Conservation (phyloP, 1,140 invertebrate genomes). For the Drosophila nannoptera region DNA sequence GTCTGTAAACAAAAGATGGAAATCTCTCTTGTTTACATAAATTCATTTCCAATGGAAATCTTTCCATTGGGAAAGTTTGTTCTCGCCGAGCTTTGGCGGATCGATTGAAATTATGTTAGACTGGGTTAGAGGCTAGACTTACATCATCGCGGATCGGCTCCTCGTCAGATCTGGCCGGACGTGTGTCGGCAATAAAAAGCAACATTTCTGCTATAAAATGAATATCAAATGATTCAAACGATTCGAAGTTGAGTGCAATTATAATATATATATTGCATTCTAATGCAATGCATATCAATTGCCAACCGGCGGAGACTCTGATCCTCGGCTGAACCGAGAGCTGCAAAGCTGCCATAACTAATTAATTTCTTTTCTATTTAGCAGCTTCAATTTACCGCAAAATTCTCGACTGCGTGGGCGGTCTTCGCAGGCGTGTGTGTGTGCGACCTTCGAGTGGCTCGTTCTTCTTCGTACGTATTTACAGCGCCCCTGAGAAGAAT, state of each 20-base stretch:
- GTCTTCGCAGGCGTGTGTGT: neutral
- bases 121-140: too few species aligned
- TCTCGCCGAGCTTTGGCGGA: too few species aligned
- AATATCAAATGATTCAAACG: constrained; percentile 19
- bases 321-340: too few species aligned
- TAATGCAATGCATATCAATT: constrained; percentile 5
- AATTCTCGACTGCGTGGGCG: constrained; percentile 9
- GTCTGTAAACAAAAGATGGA: neutral
- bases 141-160: too few species aligned
- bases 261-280: constrained; percentile 9
- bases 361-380: constrained; percentile 33
- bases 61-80: too few species aligned
- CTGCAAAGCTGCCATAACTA: neutral
- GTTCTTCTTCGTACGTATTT: constrained; percentile 33
- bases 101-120: too few species aligned
- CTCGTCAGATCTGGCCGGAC: too few species aligned
- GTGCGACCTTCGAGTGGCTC: neutral
- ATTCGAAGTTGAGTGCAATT: constrained; percentile 16
- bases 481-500: constrained; percentile 30
- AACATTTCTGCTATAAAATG: constrained; percentile 1
- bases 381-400: constrained; percentile 30
- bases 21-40: too few species aligned
- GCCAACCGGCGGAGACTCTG: too few species aligned
- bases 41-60: too few species aligned
- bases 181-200: neutral